Percentiles rank a stretch among this genome's conserved stretches.
Conservation (phyloP, 2,888 invertebrate species). For the Megalurothrips usitatus region DNA sequence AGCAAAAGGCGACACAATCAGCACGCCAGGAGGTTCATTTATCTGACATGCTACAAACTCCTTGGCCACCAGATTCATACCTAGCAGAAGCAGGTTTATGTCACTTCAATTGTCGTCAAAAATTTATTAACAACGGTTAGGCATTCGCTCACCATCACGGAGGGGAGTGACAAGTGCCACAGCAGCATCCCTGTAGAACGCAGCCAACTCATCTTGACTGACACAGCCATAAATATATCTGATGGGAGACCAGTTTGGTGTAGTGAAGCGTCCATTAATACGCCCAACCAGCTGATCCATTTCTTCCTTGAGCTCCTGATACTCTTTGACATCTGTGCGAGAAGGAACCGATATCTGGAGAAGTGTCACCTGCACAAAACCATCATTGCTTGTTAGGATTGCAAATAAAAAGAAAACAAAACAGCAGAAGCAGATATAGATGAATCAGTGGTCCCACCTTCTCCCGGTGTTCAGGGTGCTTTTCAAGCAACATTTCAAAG, state of each 20-base stretch:
- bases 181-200: slow-evolving; percentile 79
- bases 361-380: slow-evolving; percentile 51
- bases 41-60: slow-evolving; percentile 91
- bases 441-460: slow-evolving; percentile 52
- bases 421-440: background rate
- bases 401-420: slow-evolving; percentile 9
- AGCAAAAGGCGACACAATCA: slow-evolving; percentile 86
- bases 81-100: slow-evolving; percentile 35
- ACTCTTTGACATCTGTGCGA: slow-evolving; percentile 83
- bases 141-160: slow-evolving; percentile 59
- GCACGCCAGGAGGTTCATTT: slow-evolving; percentile 75
- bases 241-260: slow-evolving; percentile 89
- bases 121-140: slow-evolving; percentile 10
- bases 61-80: slow-evolving; percentile 87
- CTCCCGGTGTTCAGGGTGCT: slow-evolving; percentile 79
- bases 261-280: slow-evolving; percentile 84
- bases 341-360: slow-evolving; percentile 86
- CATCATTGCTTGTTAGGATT: slow-evolving; percentile 2
- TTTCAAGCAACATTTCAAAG: slow-evolving; percentile 74
- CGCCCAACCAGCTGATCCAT: slow-evolving; percentile 84
- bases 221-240: slow-evolving; percentile 85
- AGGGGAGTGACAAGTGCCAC: slow-evolving; percentile 84
- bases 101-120: background rate
- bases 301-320: slow-evolving; percentile 83
- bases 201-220: slow-evolving; percentile 78